Evolutionary conservation across 2,797 vertebrate species (phyloP), one percentile per base, ranked within the genome.

Genomic region (Lates japonicus): DNA sequence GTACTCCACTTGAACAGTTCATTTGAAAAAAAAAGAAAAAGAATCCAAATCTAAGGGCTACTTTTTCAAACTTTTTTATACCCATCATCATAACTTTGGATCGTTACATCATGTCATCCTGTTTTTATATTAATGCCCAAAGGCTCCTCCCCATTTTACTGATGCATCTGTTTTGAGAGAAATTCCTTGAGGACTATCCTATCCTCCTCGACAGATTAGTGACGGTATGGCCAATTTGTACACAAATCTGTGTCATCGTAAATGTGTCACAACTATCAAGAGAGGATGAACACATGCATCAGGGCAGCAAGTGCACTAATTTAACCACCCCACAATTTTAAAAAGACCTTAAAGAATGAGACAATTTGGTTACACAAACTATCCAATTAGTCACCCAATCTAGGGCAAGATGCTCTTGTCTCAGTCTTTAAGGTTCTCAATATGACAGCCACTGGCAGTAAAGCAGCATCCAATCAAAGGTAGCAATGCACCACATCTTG

Each of bases 371-470:
- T 31, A 17, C 16, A 77, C 13, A 51, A 71, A 76, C 3, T 33
- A 29, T 65, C 70, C 68, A 87, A 92, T 90, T 78, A 74, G 51
- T 88, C 57, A 54, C 44, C 86, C 31, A 87, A 81, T 90, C 75
- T 71, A 79, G 83, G 92, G 95, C 93, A 95, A 99, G 97, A 98
- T 97, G 97, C 97, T 97, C 95, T 96, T 92, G 97, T 97, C 97
- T 97, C 97, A 96, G 96, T 97, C 97, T 96, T 96, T 86, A 90
- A 87, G 92, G 88, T 76, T 82, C 52, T 77, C 60, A 39, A 74
- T 29, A 20, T 75, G 78, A 55, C 81, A 62, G 41, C 87, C 82
- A 49, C 76, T 62, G 66, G 84, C 84, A 69, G 88, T 51, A 71
- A 88, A 33, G 60, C 71, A 22, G 77, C 83, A 66, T 60, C 64